A percentile compares a stretch with the other conserved stretches of the same genome.
Evolutionary conservation across 1,140 invertebrate genomes (phyloP).

Genomic region (Planococcus citri): DNA sequence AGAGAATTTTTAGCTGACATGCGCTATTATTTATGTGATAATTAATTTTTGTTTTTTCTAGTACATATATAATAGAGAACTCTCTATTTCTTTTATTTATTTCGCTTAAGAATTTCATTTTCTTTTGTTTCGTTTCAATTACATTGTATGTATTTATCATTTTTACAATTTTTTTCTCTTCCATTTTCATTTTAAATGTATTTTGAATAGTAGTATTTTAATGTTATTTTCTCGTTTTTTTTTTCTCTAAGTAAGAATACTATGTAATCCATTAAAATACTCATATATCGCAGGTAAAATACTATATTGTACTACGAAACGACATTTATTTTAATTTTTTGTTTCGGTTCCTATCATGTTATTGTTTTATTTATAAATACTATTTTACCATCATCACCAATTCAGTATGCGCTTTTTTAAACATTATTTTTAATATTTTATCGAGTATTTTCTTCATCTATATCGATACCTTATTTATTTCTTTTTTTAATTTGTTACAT

Average conservation of each 20-base stretch:
- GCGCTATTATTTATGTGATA: slow-evolving; percentile 7
- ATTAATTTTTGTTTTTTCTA: no score
- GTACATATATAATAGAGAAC: background rate
- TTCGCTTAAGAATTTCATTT: background rate
- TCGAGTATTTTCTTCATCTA: background rate
- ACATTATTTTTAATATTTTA: background rate
- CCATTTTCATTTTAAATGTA: background rate
- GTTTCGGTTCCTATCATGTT: background rate
- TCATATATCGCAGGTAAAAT: no score
- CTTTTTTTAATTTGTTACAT: no score
- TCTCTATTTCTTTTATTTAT: slow-evolving; percentile 1
- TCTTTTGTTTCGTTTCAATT: no score
- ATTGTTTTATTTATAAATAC: no score
- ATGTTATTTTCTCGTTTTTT: background rate
- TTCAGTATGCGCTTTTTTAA: slow-evolving; percentile 1
- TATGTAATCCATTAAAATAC: no score
- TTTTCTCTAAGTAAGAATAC: no score
- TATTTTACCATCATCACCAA: background rate
- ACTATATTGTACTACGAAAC: no score
- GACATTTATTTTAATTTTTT: background rate
- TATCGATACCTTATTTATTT: background rate
- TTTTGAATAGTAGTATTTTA: background rate
- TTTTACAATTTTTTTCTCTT: background rate
- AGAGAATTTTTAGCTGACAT: background rate
- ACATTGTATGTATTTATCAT: background rate